phyloP scores from a whole-genome alignment of 1,140 invertebrate genomes.

The Tribolium madens region DNA sequence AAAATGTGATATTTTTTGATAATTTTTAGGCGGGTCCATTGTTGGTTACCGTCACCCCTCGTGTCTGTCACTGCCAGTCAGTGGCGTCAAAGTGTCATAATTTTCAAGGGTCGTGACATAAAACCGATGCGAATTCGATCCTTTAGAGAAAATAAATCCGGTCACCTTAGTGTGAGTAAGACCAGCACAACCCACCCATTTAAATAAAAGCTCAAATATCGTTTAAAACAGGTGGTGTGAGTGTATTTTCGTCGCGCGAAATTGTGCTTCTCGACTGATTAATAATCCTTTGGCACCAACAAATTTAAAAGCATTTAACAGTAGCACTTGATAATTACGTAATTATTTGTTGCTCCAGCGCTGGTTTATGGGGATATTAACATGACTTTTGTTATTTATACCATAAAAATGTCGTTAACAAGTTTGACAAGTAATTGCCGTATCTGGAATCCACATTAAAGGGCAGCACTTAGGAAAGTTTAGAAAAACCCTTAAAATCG shows the following conservation, averaged over 20 bases:
- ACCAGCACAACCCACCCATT: neutral
- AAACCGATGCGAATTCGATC: constrained; percentile 6
- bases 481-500: constrained; percentile 37
- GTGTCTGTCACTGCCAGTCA: neutral
- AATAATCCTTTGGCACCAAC: constrained; percentile 3
- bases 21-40: no score
- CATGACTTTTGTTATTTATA: constrained; percentile 40
- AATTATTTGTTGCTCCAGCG: constrained; percentile 35
- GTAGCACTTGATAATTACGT: constrained; percentile 29
- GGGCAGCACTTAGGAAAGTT: constrained; percentile 38
- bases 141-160: constrained; percentile 31
- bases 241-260: neutral
- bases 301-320: constrained; percentile 32
- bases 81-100: constrained; percentile 37
- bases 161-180: neutral
- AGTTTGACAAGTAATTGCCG: constrained; percentile 46
- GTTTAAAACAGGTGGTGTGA: neutral
- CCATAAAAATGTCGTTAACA: constrained; percentile 45
- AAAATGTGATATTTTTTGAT: no score
- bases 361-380: constrained; percentile 13
- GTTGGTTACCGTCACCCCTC: no score
- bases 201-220: constrained; percentile 11
- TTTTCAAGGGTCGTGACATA: constrained; percentile 35
- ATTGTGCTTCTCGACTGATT: neutral
- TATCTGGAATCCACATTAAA: constrained; percentile 37